These are phyloP conservation scores for Plusia festucae DNA, from an alignment of 2,888 invertebrate genomes.

Conservation along the genomic window DNA sequence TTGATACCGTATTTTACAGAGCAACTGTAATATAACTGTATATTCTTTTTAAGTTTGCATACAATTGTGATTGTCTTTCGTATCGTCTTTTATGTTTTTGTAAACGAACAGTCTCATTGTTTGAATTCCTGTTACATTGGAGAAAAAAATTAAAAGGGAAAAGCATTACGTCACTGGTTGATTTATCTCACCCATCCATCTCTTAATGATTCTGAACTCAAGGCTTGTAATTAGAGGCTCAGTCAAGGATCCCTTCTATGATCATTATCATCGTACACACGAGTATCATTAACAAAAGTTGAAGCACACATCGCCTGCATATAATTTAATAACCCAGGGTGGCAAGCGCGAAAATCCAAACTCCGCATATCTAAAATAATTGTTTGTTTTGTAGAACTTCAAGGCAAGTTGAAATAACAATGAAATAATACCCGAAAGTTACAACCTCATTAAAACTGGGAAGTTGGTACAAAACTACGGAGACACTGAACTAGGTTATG, in stretches of 20 bases:
- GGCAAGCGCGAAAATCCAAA: slow-evolving; percentile 20
- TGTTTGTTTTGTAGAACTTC: slow-evolving; percentile 26
- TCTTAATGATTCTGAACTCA: not conserved
- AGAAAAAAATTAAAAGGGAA: too few species aligned
- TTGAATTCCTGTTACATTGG: too few species aligned
- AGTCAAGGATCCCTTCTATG: not conserved
- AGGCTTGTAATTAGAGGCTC: not conserved
- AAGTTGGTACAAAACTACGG: slow-evolving; percentile 43
- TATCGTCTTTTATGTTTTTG: too few species aligned
- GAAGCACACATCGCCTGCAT: slow-evolving; percentile 12
- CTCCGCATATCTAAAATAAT: slow-evolving; percentile 29
- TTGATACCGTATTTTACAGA: too few species aligned
- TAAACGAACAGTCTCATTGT: too few species aligned
- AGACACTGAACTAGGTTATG: slow-evolving; percentile 13
- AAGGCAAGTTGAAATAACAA: slow-evolving; percentile 34
- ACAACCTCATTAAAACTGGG: slow-evolving; percentile 50
- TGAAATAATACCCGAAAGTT: slow-evolving; percentile 49
- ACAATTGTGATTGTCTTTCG: too few species aligned
- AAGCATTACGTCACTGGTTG: not conserved
- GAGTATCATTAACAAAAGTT: slow-evolving; percentile 2
- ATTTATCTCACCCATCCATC: not conserved
- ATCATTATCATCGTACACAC: not conserved
- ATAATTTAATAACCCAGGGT: slow-evolving; percentile 24
- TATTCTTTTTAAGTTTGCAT: too few species aligned
- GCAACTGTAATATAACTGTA: too few species aligned